A percentile compares a stretch with the other conserved stretches of the same genome.
Evolutionary conservation across 2,888 invertebrate species (phyloP).

Genomic region (Exephanes ischioxanthus): DNA sequence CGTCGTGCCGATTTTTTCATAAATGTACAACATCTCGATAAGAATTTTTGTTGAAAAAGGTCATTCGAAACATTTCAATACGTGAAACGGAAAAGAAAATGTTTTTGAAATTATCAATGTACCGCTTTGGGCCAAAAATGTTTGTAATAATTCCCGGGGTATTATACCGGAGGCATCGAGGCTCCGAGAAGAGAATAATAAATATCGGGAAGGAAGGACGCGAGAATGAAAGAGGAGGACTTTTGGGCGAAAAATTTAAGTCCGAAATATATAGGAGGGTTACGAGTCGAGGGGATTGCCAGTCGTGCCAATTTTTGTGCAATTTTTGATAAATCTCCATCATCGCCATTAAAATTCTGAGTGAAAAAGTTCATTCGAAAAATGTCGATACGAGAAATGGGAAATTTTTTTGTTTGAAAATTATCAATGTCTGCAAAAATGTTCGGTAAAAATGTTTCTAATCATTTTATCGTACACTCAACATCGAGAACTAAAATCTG

Average conservation of each 20-base stretch:
- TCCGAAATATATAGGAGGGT: too few relatives aligned
- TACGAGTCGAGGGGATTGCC: too few relatives aligned
- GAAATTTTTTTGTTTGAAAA: background rate
- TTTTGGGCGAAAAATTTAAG: background rate
- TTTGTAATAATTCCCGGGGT: conserved; percentile 64
- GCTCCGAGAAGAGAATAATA: background rate
- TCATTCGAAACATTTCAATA: too few relatives aligned
- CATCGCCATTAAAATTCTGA: too few relatives aligned
- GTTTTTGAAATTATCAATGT: background rate
- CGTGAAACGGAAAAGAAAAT: background rate
- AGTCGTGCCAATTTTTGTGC: too few relatives aligned
- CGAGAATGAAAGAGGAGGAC: background rate
- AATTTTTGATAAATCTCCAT: too few relatives aligned
- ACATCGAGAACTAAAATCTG: too few relatives aligned
- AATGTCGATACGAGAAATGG: too few relatives aligned
- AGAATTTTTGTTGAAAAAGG: too few relatives aligned
- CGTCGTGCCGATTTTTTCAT: too few relatives aligned
- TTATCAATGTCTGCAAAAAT: background rate
- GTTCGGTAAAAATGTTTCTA: background rate
- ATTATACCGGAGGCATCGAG: conserved; percentile 10
- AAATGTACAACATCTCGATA: too few relatives aligned
- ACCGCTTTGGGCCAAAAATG: background rate
- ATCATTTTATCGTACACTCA: background rate
- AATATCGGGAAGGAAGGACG: background rate
- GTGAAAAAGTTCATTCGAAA: too few relatives aligned